Conservation (phyloP, 2,888 invertebrate species). For the Ptychoptera albimana region DNA sequence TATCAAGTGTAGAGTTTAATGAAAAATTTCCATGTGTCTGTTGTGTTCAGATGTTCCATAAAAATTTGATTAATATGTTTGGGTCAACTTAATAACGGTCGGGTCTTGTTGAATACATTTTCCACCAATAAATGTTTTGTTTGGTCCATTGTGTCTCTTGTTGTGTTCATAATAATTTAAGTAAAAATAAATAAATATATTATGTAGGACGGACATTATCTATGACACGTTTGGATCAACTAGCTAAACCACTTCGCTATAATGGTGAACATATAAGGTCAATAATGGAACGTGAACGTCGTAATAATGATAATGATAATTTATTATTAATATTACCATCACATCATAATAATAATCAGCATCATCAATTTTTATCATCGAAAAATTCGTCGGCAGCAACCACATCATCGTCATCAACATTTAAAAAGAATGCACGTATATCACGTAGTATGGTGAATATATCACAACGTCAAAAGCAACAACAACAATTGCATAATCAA, state of each 20-base stretch:
- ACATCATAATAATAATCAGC: constrained; percentile 10
- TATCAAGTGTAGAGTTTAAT: no score
- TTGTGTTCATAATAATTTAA: no score
- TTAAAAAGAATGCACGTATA: constrained; percentile 28
- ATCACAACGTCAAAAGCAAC: no score
- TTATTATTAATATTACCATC: constrained; percentile 15
- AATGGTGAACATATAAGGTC: constrained; percentile 31
- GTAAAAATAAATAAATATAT: constrained; percentile 6
- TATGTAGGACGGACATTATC: constrained; percentile 74
- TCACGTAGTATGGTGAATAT: constrained; percentile 39
- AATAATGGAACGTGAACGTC: constrained; percentile 28
- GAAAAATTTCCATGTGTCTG: no score
- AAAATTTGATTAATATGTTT: no score
- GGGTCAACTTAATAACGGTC: no score
- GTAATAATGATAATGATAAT: constrained; percentile 18
- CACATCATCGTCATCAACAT: background rate
- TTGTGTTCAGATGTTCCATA: no score
- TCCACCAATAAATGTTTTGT: no score
- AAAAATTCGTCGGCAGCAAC: background rate
- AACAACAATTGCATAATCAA: no score
- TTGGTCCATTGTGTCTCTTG: no score
- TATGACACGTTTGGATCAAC: constrained; percentile 82
- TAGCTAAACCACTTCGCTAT: constrained; percentile 53
- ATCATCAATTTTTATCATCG: background rate
- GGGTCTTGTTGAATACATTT: no score